These are phyloP conservation scores for Lerema accius DNA, from an alignment of 1,140 invertebrate genomes.

Conservation along the genomic window DNA sequence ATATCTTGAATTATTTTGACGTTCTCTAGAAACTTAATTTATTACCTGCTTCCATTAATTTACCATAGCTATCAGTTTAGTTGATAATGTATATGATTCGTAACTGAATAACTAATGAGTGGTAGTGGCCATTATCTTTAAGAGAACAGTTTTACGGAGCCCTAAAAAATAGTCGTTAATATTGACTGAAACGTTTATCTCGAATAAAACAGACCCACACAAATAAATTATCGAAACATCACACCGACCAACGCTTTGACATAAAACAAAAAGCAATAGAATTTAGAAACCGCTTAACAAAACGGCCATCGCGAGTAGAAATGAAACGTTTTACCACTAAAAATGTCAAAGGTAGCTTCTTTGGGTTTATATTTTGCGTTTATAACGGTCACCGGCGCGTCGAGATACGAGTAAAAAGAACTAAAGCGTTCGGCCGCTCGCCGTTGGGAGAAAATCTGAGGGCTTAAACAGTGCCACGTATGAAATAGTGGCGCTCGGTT, in stretches of 20 bases:
- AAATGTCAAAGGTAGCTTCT: conserved; percentile 80
- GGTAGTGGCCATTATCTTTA: too few species aligned
- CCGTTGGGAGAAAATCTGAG: conserved; percentile 78
- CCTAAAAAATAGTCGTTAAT: too few species aligned
- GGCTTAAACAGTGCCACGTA: conserved; percentile 80
- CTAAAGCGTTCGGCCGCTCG: conserved; percentile 55
- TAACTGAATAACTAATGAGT: too few species aligned
- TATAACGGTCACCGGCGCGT: conserved; percentile 76
- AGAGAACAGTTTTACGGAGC: too few species aligned
- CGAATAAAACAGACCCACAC: conserved; percentile 4
- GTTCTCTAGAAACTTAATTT: background rate
- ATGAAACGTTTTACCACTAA: conserved; percentile 78
- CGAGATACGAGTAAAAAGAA: conserved; percentile 74
- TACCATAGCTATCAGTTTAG: too few species aligned
- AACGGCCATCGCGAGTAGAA: conserved; percentile 62
- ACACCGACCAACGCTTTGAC: conserved; percentile 23
- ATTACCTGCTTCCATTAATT: too few species aligned
- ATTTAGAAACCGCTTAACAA: conserved; percentile 44
- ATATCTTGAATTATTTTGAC: conserved; percentile 24
- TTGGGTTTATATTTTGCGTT: conserved; percentile 81
- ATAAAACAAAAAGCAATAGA: conserved; percentile 36
- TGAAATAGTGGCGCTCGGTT: conserved; percentile 79
- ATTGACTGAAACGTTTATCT: too few species aligned
- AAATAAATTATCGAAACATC: conserved; percentile 24
- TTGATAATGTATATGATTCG: too few species aligned